Conservation (phyloP, 2,888 invertebrate genomes). For the Halictus ligatus region DNA sequence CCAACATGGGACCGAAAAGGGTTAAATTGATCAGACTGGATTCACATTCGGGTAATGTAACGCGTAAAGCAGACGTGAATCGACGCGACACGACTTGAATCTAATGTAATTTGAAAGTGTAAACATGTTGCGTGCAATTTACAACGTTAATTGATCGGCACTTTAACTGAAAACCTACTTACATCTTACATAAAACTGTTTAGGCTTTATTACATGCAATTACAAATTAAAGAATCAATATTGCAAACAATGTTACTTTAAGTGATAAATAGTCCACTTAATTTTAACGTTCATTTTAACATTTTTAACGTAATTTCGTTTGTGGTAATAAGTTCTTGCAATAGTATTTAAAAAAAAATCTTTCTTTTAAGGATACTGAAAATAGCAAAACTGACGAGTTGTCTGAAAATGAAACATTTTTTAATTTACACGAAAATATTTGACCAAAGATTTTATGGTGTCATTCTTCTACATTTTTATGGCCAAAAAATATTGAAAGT, state of each 20-base stretch:
- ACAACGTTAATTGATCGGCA: not conserved
- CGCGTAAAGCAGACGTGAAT: constrained; percentile 1
- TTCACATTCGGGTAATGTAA: constrained; percentile 1
- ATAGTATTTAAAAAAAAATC: not conserved
- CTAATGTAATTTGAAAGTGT: not conserved
- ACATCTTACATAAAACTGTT: not conserved
- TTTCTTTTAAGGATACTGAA: not conserved
- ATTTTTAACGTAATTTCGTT: too few species aligned
- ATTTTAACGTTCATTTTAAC: not conserved
- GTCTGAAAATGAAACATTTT: not conserved
- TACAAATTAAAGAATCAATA: not conserved
- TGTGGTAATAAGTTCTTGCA: not conserved
- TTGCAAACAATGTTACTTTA: not conserved
- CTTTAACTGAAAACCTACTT: not conserved
- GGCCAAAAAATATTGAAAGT: not conserved
- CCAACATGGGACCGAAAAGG: not conserved
- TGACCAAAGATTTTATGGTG: not conserved
- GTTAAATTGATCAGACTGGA: not conserved
- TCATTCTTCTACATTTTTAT: not conserved
- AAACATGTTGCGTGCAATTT: not conserved
- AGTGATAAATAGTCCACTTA: not conserved
- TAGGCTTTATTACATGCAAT: not conserved
- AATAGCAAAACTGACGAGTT: not conserved
- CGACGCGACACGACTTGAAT: not conserved
- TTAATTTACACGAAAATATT: not conserved